These are phyloP conservation scores for Epizoanthus fatuus DNA, from an alignment of 92 coral and sea anemone species.

Conservation along the genomic window DNA sequence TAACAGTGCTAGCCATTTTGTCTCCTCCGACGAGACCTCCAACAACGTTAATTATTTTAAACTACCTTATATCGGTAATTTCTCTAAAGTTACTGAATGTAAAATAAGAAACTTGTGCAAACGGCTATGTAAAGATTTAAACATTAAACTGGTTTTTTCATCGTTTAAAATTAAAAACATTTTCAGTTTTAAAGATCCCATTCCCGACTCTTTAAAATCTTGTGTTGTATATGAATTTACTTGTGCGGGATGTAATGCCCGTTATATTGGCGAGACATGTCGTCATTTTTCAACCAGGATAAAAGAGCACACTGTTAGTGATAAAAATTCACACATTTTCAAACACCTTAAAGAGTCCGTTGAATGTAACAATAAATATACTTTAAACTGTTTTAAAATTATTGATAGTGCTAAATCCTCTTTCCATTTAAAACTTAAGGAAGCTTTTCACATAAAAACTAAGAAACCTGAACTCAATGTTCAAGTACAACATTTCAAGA, in stretches of 20 bases:
- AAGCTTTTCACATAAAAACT: constrained; percentile 9
- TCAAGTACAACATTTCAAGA: constrained; percentile 20
- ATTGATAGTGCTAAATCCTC: constrained; percentile 10
- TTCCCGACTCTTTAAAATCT: constrained; percentile 8
- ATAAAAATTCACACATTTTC: neutral
- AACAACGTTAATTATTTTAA: neutral
- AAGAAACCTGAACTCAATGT: constrained; percentile 36
- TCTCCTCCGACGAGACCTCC: neutral
- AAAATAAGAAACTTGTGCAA: constrained; percentile 23
- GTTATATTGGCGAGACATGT: too few species aligned
- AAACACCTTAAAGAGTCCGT: constrained; percentile 5
- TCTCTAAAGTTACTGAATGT: constrained; percentile 25
- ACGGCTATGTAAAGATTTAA: constrained; percentile 16
- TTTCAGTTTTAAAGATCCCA: constrained; percentile 25
- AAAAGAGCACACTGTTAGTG: too few species aligned
- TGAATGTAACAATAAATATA: constrained; percentile 2
- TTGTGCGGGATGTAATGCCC: too few species aligned
- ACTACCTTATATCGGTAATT: too few species aligned
- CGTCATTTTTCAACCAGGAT: too few species aligned
- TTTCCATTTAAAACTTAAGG: constrained; percentile 9
- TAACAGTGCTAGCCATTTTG: neutral
- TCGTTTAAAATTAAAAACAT: neutral
- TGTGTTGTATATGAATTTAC: neutral
- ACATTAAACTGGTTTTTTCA: too few species aligned
- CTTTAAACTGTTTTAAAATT: constrained; percentile 5